Percentiles rank a stretch among this genome's conserved stretches.
phyloP scores from a whole-genome alignment of 2,888 invertebrate genomes.

The Ypsolopha sequella region DNA sequence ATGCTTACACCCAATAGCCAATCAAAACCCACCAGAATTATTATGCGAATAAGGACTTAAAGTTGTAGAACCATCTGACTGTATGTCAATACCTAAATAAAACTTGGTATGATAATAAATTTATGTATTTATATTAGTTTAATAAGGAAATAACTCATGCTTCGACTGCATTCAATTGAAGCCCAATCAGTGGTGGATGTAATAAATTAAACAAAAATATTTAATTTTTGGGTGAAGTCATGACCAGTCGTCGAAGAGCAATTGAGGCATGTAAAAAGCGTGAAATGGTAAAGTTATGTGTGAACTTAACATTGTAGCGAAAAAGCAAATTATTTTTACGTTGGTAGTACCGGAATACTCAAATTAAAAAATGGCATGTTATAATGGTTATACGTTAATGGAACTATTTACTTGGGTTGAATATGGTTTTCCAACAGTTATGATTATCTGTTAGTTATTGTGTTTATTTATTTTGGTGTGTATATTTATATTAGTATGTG shows the following conservation, averaged over 20 bases:
- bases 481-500: slow-evolving; percentile 3
- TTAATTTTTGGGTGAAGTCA: background rate
- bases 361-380: slow-evolving; percentile 5
- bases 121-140: slow-evolving; percentile 5
- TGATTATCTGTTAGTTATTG: slow-evolving; percentile 1
- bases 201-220: background rate
- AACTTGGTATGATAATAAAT: slow-evolving; percentile 3
- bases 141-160: background rate
- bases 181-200: background rate
- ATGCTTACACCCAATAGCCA: slow-evolving; percentile 63
- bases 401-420: slow-evolving; percentile 8
- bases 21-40: slow-evolving; percentile 31
- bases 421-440: slow-evolving; percentile 11
- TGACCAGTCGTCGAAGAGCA: background rate
- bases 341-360: slow-evolving; percentile 1
- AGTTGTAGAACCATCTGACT: background rate
- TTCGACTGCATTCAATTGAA: background rate
- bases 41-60: slow-evolving; percentile 13
- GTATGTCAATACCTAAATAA: background rate
- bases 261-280: background rate
- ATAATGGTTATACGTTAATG: background rate
- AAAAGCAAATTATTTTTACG: too few relatives aligned
- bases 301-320: too few relatives aligned
- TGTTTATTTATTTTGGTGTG: background rate
- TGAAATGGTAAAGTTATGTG: too few relatives aligned